Evolutionary conservation across 2,797 vertebrate genomes (phyloP), one percentile per base, ranked within the genome.

Genomic region (Tamandua tetradactyla): DNA sequence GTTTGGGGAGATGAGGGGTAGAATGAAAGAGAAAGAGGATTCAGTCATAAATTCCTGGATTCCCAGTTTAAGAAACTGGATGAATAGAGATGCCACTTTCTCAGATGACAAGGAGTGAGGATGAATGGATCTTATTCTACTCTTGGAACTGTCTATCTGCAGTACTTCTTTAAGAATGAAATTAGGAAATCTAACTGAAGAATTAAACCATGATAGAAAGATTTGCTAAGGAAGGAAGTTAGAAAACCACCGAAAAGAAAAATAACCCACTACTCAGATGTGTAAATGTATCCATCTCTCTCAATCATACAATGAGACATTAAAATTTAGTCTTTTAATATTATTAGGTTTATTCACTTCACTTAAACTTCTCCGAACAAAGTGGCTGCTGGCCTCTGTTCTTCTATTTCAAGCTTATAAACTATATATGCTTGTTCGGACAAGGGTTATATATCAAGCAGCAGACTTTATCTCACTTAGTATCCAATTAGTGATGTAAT

Each of bases 191-290:
- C 27, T 14, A 37, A 55, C 37, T 42, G 42, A 80, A 25, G 35
- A 62, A 71, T 42, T 93, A 71, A 87, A 91, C 11, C 23, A 64
- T 27, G 25, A 57, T 52, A 80, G 91, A 89, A 87, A 90, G 35
- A 82, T 32, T n/a, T 81, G 30, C 11, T 81, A 85, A 49, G 35
- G 61, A 88, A 92, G 20, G n/a, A 68, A 89, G 59, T 1, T 72
- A 30, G 42, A 88, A 93, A 95, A 91, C 27, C 84, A 68, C 10
- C 57, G 82, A 90, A 87, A 91, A 85, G 22, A 76, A 80, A 91
- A 89, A 74, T 23, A 82, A 86, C 35, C 64, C 47, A 85, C 62
- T 76, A 81, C 42, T 66, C 20, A 52, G 57, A 89, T 44, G 30
- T 9, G 40, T 81, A 80, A 87, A 92, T 57, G 35, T 75, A 83